These are phyloP conservation scores for Petrocephalus schoutedeni DNA, from an alignment of 2,797 vertebrate genomes.

Conservation along the genomic window DNA sequence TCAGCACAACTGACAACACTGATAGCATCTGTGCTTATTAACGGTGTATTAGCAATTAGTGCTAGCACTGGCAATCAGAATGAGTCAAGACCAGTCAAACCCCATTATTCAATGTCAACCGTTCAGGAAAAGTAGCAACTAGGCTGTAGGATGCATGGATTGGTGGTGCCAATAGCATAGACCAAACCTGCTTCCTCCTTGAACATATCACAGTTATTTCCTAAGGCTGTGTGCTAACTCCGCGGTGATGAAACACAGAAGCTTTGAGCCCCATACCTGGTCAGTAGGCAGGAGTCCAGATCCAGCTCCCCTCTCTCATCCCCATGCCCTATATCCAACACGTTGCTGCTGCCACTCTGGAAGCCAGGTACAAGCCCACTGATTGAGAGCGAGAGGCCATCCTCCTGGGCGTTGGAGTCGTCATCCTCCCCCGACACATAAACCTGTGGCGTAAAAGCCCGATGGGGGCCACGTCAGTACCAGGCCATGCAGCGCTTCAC, in stretches of 20 bases:
- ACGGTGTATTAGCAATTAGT: background rate
- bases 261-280: conserved; percentile 71
- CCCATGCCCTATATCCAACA: conserved; percentile 76
- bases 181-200: background rate
- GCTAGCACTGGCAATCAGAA: background rate
- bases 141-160: background rate
- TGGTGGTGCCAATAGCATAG: background rate
- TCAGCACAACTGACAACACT: background rate
- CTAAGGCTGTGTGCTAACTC: background rate
- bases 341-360: conserved; percentile 72
- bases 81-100: background rate
- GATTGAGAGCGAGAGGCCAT: conserved; percentile 80
- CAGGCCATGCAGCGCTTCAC: background rate
- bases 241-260: conserved; percentile 33
- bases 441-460: conserved; percentile 42
- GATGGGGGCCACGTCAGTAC: background rate
- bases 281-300: conserved; percentile 63
- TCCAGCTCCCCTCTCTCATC: conserved; percentile 70
- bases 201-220: background rate
- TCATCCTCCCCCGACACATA: conserved; percentile 76
- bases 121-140: background rate
- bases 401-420: conserved; percentile 77
- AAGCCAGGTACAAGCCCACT: conserved; percentile 82
- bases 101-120: background rate
- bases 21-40: background rate